These are phyloP conservation scores for Tachypleus tridentatus DNA, from an alignment of 1,140 invertebrate genomes.

Conservation along the genomic window DNA sequence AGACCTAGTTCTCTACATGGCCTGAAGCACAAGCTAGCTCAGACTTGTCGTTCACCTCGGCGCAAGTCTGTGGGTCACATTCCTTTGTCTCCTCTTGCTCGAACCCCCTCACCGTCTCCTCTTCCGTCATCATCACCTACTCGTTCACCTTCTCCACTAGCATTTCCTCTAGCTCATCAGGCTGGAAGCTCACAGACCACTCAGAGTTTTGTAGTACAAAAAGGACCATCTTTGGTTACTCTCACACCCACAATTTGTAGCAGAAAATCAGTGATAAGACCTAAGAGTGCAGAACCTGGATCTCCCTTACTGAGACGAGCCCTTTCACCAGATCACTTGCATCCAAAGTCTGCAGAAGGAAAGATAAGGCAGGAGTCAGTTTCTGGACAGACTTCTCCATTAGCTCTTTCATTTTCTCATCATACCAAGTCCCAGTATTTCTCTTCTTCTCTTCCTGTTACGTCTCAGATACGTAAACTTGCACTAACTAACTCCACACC, in stretches of 20 bases:
- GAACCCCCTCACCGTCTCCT: constrained; percentile 66
- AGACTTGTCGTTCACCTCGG: constrained; percentile 56
- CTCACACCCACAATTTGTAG: constrained; percentile 53
- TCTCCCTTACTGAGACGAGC: constrained; percentile 76
- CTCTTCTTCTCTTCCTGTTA: neutral
- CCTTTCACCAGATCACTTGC: constrained; percentile 64
- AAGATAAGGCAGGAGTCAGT: constrained; percentile 17
- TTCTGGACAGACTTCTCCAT: constrained; percentile 17
- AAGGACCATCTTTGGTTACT: constrained; percentile 28
- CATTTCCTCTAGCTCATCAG: constrained; percentile 46
- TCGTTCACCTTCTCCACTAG: constrained; percentile 65
- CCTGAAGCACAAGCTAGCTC: constrained; percentile 77
- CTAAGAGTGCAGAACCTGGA: constrained; percentile 66
- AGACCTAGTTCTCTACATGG: constrained; percentile 88
- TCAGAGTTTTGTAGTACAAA: constrained; percentile 42
- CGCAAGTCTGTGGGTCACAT: constrained; percentile 92
- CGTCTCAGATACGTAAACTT: neutral
- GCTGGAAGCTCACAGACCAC: constrained; percentile 5
- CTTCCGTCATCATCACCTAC: constrained; percentile 44
- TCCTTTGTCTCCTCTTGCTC: constrained; percentile 83
- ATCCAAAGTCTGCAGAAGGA: constrained; percentile 18
- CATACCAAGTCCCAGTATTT: constrained; percentile 6
- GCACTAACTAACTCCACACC: no score
- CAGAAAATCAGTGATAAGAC: constrained; percentile 62
- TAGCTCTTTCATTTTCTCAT: constrained; percentile 14